phyloP scores from a whole-genome alignment of 2,888 invertebrate species.

The Opisthograptis luteolata region DNA sequence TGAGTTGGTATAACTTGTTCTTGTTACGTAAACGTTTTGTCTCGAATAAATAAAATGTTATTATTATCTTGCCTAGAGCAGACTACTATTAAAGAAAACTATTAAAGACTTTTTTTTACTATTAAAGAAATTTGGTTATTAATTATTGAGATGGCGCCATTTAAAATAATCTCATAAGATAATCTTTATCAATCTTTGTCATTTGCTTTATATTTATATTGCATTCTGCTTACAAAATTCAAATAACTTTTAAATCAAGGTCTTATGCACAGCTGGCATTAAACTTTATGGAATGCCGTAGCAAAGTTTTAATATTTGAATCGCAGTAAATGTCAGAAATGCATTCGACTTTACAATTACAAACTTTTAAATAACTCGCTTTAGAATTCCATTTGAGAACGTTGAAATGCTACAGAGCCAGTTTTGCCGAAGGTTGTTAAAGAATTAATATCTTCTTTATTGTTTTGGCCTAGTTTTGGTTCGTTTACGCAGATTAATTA shows the following conservation, averaged over 20 bases:
- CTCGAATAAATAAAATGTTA: conserved; percentile 9
- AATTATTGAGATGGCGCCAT: too few relatives aligned
- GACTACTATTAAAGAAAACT: too few relatives aligned
- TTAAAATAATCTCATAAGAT: too few relatives aligned
- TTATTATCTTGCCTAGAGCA: too few relatives aligned
- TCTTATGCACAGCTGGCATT: too few relatives aligned
- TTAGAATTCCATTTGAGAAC: conserved; percentile 40
- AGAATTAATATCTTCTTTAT: conserved; percentile 57
- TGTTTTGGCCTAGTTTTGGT: conserved; percentile 57
- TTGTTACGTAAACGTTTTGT: conserved; percentile 24
- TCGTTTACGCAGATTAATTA: conserved; percentile 58
- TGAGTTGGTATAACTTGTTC: neutral
- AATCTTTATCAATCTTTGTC: too few relatives aligned
- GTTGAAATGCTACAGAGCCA: conserved; percentile 41
- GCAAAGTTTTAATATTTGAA: conserved; percentile 13
- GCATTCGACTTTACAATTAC: conserved; percentile 19
- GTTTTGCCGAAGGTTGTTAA: conserved; percentile 44
- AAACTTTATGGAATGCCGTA: conserved; percentile 4
- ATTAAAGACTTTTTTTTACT: too few relatives aligned
- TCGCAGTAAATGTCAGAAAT: conserved; percentile 21
- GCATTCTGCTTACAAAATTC: too few relatives aligned
- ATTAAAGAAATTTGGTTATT: too few relatives aligned
- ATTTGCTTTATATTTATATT: too few relatives aligned
- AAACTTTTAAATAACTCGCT: conserved; percentile 27
- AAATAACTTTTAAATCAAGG: too few relatives aligned